A percentile compares a stretch with the other conserved stretches of the same genome.
Conservation (phyloP, 2,888 invertebrate species). For the Synanthedon tipuliformis region DNA sequence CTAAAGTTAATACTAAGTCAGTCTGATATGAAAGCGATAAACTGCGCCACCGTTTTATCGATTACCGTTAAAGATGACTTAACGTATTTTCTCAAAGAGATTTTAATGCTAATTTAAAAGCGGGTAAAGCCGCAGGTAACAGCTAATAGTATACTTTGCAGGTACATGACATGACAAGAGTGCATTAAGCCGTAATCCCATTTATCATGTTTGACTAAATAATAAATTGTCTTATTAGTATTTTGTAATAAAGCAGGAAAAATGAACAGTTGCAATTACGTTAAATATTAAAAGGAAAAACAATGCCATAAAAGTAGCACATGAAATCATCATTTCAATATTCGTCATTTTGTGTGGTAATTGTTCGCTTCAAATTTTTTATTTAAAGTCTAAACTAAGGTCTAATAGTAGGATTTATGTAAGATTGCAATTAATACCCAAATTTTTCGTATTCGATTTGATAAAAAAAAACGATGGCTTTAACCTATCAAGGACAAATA, state of each 20-base stretch:
- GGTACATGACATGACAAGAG: too few species aligned
- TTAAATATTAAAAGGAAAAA: not conserved
- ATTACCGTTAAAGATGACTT: too few species aligned
- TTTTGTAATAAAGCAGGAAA: too few species aligned
- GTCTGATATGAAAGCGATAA: not conserved
- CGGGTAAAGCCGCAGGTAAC: too few species aligned
- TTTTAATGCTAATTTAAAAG: too few species aligned
- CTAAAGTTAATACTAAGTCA: slow-evolving; percentile 1
- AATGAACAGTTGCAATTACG: too few species aligned
- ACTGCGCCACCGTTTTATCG: too few species aligned
- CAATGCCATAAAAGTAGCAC: not conserved
- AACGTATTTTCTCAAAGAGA: not conserved
- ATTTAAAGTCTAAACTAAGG: slow-evolving; percentile 12
- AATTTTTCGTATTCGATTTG: slow-evolving; percentile 1
- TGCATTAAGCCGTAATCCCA: too few species aligned
- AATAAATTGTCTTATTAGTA: too few species aligned
- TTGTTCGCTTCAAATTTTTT: slow-evolving; percentile 40
- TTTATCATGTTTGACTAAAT: too few species aligned
- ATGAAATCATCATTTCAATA: slow-evolving; percentile 11
- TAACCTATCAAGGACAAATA: slow-evolving; percentile 35
- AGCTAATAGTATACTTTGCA: too few species aligned
- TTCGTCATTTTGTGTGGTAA: slow-evolving; percentile 15
- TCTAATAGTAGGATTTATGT: slow-evolving; percentile 40
- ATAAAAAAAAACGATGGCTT: slow-evolving; percentile 15
- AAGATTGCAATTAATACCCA: slow-evolving; percentile 43